phyloP scores from a whole-genome alignment of 2,888 invertebrate species.

The Hetaerina titia region DNA sequence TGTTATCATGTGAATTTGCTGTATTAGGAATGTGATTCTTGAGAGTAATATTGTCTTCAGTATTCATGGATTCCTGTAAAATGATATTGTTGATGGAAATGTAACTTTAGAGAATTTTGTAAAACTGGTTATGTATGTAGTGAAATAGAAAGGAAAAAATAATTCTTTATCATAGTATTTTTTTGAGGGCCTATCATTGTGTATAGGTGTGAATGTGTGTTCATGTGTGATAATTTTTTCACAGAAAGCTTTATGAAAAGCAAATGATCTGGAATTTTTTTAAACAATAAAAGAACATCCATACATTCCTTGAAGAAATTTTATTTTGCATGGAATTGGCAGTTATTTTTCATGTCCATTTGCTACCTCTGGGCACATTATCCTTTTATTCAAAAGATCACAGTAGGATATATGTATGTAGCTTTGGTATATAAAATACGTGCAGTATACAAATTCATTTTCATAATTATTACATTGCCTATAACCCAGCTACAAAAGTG shows the following conservation, averaged over 20 bases:
- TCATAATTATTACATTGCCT: too few relatives aligned
- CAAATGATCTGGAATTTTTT: constrained; percentile 63
- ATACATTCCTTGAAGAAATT: constrained; percentile 54
- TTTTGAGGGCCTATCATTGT: constrained; percentile 63
- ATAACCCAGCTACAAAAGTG: too few relatives aligned
- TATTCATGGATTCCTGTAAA: constrained; percentile 67
- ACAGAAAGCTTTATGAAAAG: constrained; percentile 57
- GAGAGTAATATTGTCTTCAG: constrained; percentile 64
- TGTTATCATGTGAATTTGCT: constrained; percentile 28
- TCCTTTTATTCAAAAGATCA: too few relatives aligned
- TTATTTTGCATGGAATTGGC: neutral
- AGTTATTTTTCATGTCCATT: neutral
- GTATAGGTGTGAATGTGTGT: constrained; percentile 66
- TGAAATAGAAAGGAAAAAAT: constrained; percentile 62
- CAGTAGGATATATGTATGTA: too few relatives aligned
- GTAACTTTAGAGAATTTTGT: constrained; percentile 66
- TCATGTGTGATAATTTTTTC: constrained; percentile 66
- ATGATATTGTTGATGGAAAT: constrained; percentile 66
- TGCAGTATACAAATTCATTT: too few relatives aligned
- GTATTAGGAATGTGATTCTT: constrained; percentile 67
- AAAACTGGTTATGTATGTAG: constrained; percentile 67
- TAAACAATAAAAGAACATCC: constrained; percentile 67
- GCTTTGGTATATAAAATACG: too few relatives aligned
- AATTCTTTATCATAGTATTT: constrained; percentile 64
- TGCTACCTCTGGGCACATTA: too few relatives aligned